A percentile compares a stretch with the other conserved stretches of the same genome.
These are phyloP conservation scores for Peromyscus polionotus DNA, from an alignment of 2,113 vertebrate species.

Conservation along the genomic window DNA sequence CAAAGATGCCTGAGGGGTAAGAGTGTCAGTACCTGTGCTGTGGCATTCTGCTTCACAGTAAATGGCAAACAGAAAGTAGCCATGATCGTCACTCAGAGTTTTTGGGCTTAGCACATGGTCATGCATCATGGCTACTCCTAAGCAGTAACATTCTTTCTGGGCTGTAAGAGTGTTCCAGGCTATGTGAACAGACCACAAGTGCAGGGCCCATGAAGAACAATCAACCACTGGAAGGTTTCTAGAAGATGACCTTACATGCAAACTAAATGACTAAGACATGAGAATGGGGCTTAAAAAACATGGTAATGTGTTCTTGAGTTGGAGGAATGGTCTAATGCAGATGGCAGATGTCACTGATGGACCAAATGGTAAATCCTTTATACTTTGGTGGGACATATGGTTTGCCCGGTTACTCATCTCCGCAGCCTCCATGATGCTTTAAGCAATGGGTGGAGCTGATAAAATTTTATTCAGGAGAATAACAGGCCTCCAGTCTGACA, in stretches of 20 bases:
- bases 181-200: background rate
- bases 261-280: background rate
- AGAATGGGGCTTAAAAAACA: background rate
- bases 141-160: background rate
- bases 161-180: background rate
- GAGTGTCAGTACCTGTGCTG: background rate
- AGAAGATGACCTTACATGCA: background rate
- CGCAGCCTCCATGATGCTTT: background rate
- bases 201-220: background rate
- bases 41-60: background rate
- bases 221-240: background rate
- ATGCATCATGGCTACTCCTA: background rate
- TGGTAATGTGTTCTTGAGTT: background rate
- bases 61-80: background rate
- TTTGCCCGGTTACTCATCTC: background rate
- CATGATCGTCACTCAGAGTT: background rate
- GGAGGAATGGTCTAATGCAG: background rate
- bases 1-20: background rate
- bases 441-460: background rate
- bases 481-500: background rate
- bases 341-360: background rate
- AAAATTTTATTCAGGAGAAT: background rate
- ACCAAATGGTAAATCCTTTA: background rate
- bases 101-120: background rate
- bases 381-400: background rate